Evolutionary conservation across 2,113 vertebrate species (phyloP).

Genomic region (Aix galericulata): DNA sequence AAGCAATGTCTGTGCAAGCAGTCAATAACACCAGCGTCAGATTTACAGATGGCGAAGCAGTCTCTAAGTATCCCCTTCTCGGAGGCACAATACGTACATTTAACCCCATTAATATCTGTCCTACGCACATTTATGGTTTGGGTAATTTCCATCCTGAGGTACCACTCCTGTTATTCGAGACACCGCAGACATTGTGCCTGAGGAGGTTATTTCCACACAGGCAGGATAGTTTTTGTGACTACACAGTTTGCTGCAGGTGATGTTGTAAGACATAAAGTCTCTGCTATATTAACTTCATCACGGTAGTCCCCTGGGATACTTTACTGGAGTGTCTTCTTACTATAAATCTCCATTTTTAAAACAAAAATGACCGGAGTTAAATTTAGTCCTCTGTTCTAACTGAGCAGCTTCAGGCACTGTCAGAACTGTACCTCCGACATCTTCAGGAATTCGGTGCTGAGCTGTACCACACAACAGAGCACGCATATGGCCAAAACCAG

Average conservation of each 20-base stretch:
- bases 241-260: not conserved
- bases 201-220: not conserved
- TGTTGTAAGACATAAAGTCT: conserved; percentile 1
- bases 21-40: not conserved
- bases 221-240: not conserved
- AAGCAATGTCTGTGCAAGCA: not conserved
- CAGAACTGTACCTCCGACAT: not conserved
- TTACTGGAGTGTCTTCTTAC: not conserved
- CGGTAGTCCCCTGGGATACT: not conserved
- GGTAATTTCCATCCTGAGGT: not conserved
- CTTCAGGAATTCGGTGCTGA: not conserved
- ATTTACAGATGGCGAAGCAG: not conserved
- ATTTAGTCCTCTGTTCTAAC: not conserved
- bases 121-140: not conserved
- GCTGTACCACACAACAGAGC: not conserved
- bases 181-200: not conserved
- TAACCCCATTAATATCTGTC: not conserved
- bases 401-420: not conserved
- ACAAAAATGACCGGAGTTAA: conserved; percentile 25
- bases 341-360: conserved; percentile 15
- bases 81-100: not conserved
- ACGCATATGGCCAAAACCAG: not conserved
- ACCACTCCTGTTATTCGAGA: not conserved
- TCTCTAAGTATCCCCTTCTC: not conserved
- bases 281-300: conserved; percentile 25